These are phyloP conservation scores for Phylloscopus trochiloides DNA, from an alignment of 2,113 vertebrate genomes.

Conservation along the genomic window DNA sequence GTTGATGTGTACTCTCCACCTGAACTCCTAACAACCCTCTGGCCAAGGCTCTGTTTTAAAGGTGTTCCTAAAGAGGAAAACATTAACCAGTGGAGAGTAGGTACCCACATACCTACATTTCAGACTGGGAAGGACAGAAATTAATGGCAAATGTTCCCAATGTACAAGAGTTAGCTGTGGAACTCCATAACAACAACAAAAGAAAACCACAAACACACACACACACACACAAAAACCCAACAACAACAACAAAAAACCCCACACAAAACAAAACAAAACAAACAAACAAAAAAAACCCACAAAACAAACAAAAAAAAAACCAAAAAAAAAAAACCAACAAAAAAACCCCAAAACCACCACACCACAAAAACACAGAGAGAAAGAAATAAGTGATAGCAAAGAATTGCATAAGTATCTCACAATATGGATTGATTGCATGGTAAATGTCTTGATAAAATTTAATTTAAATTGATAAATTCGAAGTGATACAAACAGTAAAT, in stretches of 20 bases:
- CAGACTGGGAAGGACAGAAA: neutral
- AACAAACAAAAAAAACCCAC: too few species aligned
- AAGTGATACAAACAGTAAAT: neutral
- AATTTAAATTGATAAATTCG: neutral
- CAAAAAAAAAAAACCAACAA: too few species aligned
- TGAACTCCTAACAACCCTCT: neutral
- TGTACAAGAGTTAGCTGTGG: neutral
- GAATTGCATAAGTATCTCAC: neutral
- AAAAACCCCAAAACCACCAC: too few species aligned
- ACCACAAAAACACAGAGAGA: neutral
- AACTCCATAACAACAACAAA: neutral
- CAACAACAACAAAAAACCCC: neutral
- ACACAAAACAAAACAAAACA: neutral
- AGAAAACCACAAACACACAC: neutral
- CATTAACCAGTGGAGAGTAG: neutral
- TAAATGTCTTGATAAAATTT: neutral
- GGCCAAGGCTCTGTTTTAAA: neutral
- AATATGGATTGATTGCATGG: neutral
- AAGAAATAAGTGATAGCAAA: neutral
- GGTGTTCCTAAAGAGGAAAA: neutral
- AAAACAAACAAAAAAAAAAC: too few species aligned
- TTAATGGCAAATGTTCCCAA: neutral
- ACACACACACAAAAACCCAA: too few species aligned
- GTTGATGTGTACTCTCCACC: neutral
- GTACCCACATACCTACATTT: neutral